A percentile compares a stretch with the other conserved stretches of the same genome.
These are phyloP conservation scores for Andricus curvator DNA, from an alignment of 2,888 invertebrate species.

Conservation along the genomic window DNA sequence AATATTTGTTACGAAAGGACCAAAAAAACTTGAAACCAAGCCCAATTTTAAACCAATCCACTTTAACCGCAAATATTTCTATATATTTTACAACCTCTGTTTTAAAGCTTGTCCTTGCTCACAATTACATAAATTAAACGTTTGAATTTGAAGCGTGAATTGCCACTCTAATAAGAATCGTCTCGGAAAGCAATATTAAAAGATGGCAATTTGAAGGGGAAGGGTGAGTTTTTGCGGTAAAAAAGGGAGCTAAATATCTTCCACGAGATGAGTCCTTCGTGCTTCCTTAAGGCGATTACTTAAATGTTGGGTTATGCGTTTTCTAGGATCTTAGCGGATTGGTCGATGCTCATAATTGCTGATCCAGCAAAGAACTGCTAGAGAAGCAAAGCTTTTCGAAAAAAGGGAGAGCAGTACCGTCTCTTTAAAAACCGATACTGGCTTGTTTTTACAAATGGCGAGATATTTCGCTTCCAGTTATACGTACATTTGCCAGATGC, in stretches of 20 bases:
- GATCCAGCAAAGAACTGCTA: conserved; percentile 25
- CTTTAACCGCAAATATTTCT: neutral
- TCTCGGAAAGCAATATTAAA: conserved; percentile 7
- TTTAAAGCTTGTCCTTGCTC: conserved; percentile 6
- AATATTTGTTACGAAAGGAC: neutral
- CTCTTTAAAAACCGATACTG: neutral
- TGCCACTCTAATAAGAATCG: conserved; percentile 3
- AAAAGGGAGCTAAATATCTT: conserved; percentile 25
- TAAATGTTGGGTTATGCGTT: conserved; percentile 41
- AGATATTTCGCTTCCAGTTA: conserved; percentile 6
- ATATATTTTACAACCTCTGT: neutral
- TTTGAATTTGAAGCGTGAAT: neutral
- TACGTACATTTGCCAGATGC: neutral
- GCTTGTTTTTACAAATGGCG: conserved; percentile 12
- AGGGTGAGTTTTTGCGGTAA: neutral
- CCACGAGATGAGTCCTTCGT: conserved; percentile 42
- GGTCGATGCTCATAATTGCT: conserved; percentile 32
- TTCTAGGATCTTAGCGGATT: conserved; percentile 39
- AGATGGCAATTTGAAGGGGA: conserved; percentile 18
- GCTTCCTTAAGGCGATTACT: conserved; percentile 47
- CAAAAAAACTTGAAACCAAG: neutral
- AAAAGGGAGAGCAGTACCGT: neutral
- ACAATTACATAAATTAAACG: conserved; percentile 32
- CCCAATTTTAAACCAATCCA: neutral
- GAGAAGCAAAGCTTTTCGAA: conserved; percentile 2